Evolutionary conservation across 2,797 vertebrate genomes (phyloP), one percentile per base, ranked within the genome.

Genomic region (Lacerta bilineata): DNA sequence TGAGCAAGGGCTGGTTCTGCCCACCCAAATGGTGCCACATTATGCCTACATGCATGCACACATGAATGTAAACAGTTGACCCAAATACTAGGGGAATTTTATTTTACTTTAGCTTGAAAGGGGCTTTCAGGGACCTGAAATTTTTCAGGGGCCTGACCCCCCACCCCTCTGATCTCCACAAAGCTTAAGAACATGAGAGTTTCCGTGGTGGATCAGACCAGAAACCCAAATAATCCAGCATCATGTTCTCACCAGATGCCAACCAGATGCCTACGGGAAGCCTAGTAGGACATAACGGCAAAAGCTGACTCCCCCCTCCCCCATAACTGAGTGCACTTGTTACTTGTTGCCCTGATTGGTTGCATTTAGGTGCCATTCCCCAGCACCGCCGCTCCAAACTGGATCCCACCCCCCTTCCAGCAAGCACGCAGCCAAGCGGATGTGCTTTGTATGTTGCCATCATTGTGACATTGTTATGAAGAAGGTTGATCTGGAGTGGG

Each of bases 1-100:
- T 5, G n/a, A 9, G 1, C 11, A 36, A 8, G 0, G 25, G 8
- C 2, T 13, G 13, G 1, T 23, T 33, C 41, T 71, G 1, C 27
- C 61, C 13, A n/a, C 17, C 27, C 11, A 25, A 5, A 17, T 68
- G 15, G 76, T 18, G 17, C 15, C 61, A 39, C 5, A 7, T 46
- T 23, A 43, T 29, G 23, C 41, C n/a, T 61, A 36, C 8, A 20
- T 36, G 8, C n/a, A 55, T 18, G 8, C 13, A 39, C 8, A 84
- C 25, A 4, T n/a, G 29, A 5, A 43, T 64, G 50, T 23, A 50
- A 41, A 11, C 33, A 41, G 15, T 74, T 74, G 83, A 64, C 25
- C 17, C 25, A 39, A 85, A 85, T 29, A 10, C 25, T 78, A 10
- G 15, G 39, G 13, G 13, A 3, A 33, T 46, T 25, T 25, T 17